These are phyloP conservation scores for Pseudorhiza aurosa DNA, from an alignment of 30 jellyfish, hydroid and myxozoan species.

Conservation along the genomic window DNA sequence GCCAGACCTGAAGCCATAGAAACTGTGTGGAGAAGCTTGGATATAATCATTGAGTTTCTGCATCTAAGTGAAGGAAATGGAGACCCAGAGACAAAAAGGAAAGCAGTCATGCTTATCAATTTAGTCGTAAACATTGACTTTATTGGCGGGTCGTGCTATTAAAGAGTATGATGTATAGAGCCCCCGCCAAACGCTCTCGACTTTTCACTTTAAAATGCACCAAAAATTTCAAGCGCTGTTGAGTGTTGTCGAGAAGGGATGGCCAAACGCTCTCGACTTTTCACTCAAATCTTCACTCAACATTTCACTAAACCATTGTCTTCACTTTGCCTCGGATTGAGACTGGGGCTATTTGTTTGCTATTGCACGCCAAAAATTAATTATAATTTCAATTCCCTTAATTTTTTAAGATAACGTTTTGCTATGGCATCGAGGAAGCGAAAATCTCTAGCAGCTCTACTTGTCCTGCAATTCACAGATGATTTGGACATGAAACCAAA, in stretches of 20 bases:
- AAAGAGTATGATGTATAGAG: not conserved
- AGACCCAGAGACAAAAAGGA: constrained; percentile 1
- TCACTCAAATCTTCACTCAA: no score
- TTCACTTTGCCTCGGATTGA: not conserved
- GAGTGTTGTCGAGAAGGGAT: no score
- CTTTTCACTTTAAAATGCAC: no score
- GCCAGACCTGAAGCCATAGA: not conserved
- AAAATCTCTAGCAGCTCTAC: not conserved
- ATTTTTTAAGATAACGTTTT: not conserved
- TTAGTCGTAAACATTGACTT: not conserved
- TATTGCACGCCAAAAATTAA: no score
- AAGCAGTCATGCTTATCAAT: not conserved
- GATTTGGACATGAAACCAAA: no score
- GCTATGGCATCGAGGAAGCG: not conserved
- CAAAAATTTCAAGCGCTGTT: no score
- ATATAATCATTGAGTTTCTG: not conserved
- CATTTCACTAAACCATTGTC: no score
- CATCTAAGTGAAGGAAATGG: constrained; percentile 4
- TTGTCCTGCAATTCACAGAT: not conserved
- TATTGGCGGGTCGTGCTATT: not conserved
- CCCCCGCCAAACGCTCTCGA: no score
- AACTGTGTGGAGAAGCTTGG: not conserved
- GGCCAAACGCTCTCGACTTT: no score
- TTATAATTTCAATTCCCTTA: no score
- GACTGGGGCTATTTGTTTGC: not conserved